Evolutionary conservation across 2,888 invertebrate genomes (phyloP), one percentile per base, ranked within the genome.

Genomic region (Cremastinae sp.): DNA sequence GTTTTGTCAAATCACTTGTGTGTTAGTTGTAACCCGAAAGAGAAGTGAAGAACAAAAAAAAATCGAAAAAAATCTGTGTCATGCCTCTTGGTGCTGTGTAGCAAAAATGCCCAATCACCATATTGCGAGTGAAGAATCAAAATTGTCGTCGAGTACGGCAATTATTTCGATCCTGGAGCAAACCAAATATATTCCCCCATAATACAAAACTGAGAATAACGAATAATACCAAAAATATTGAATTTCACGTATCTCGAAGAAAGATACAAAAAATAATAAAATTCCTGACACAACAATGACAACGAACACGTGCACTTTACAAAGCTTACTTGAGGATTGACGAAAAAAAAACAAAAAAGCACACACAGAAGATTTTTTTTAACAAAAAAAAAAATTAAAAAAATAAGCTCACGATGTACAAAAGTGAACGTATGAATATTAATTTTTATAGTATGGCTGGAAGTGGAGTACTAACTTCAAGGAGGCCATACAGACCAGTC

Each of bases 391-490:
- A 66, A 64, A 65, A 56, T 74, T 62, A 69, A 49, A 51, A 64
- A 64, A 58, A 64, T 56, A 53, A 72, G 53, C 18, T 56, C 16
- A 51, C 51, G 74, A 75, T 78, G 64, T 66, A 75, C 61, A 79
- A 84, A 83, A 85, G 84, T 86, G 84, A 86, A 86, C 77, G 80
- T 86, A 61, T 70, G 43, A 81, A 84, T 90, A 90, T 89, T 88
- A 90, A 90, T 90, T 90, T 90, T 90, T 91, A 88, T 91, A 96
- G 96, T 96, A 94, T 93, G 96, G 95, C 94, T 97, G 97, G 97
- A 96, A 96, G 94, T 95, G 96, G 95, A 97, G 96, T 94, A 94
- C 96, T 92, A 95, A 96, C 96, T 97, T 97, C 96, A 96, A 95
- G 95, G 96, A 97, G 93, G 96, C 96, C 93, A 95, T 96, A 92